A percentile compares a stretch with the other conserved stretches of the same genome.
phyloP scores from a whole-genome alignment of 2,888 invertebrate species.

The Lacanobia oleracea region DNA sequence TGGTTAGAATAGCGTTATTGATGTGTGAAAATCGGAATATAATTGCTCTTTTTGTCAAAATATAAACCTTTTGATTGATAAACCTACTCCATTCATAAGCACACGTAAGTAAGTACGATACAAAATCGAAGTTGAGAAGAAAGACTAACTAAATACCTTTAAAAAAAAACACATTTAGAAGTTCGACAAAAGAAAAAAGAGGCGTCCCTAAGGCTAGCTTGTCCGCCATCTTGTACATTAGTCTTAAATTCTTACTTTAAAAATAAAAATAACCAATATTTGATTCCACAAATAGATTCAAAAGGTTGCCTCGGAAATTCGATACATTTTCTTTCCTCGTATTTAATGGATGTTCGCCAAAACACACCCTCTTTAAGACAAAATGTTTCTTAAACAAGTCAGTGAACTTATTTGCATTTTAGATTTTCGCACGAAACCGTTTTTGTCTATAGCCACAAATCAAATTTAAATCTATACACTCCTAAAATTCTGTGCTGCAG shows the following conservation, averaged over 20 bases:
- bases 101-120: not conserved
- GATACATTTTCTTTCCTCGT: conserved; percentile 27
- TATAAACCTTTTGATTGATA: not conserved
- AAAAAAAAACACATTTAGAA: not conserved
- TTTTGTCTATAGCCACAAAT: conserved; percentile 52
- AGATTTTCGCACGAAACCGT: conserved; percentile 34
- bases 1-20: conserved; percentile 13
- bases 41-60: not conserved
- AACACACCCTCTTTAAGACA: conserved; percentile 15
- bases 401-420: conserved; percentile 61
- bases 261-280: conserved; percentile 16
- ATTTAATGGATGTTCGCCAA: conserved; percentile 35
- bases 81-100: not conserved
- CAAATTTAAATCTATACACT: conserved; percentile 50
- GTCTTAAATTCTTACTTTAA: not conserved
- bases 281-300: conserved; percentile 37
- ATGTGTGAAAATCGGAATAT: not conserved
- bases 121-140: not conserved
- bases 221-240: not conserved
- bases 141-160: not conserved
- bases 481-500: conserved; percentile 11
- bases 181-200: not conserved
- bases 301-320: conserved; percentile 31
- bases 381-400: conserved; percentile 36
- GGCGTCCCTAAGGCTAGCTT: not conserved